A percentile compares a stretch with the other conserved stretches of the same genome.
Conservation (phyloP, 2,797 vertebrate species). For the Intellagama lesueurii region DNA sequence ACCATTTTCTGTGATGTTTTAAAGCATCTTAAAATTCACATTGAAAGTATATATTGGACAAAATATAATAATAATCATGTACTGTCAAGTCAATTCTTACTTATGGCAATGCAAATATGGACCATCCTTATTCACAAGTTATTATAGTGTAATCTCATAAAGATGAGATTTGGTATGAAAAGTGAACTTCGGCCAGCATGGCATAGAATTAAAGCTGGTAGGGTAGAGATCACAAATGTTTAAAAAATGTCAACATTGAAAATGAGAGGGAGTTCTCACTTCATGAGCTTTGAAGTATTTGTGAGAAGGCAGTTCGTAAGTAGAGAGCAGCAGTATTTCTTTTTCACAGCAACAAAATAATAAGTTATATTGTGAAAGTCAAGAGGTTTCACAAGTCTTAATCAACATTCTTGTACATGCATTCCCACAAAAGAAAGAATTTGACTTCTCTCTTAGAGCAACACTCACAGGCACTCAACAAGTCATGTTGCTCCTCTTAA, state of each 20-base stretch:
- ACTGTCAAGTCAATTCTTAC: not conserved
- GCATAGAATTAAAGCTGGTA: not conserved
- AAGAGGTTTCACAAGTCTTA: not conserved
- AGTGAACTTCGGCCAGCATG: not conserved
- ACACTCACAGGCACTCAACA: accelerated
- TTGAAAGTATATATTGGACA: too few relatives aligned
- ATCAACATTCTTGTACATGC: not conserved
- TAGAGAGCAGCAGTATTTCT: not conserved
- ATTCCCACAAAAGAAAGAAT: constrained; percentile 8
- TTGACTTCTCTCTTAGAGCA: not conserved
- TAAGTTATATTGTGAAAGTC: not conserved
- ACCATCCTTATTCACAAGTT: not conserved
- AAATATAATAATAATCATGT: not conserved
- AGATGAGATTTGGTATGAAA: not conserved
- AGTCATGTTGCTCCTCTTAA: constrained; percentile 18
- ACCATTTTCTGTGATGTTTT: too few relatives aligned
- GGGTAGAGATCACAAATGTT: not conserved
- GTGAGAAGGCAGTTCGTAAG: not conserved
- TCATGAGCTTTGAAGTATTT: not conserved
- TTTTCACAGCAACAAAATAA: not conserved
- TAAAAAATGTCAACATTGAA: not conserved
- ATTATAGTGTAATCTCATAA: not conserved
- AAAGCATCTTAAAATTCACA: too few relatives aligned
- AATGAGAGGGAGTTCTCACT: not conserved
- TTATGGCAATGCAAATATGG: too few relatives aligned